Conservation (phyloP, 2,888 invertebrate genomes). For the Andrena trimmerana region DNA sequence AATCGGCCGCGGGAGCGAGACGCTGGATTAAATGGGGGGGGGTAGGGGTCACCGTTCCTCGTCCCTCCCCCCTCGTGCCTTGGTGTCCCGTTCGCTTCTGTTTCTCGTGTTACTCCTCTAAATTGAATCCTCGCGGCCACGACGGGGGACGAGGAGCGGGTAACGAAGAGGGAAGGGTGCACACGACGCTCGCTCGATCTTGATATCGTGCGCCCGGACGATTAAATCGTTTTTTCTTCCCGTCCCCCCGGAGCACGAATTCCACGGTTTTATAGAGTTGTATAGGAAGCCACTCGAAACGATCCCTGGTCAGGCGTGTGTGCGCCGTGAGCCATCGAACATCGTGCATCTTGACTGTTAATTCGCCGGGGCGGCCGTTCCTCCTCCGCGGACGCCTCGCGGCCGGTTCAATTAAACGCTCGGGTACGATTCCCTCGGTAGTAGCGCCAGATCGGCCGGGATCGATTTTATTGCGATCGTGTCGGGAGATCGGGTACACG, state of each 20-base stretch:
- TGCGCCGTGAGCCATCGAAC: background rate
- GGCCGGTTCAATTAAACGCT: conserved; percentile 51
- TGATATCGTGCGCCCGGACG: conserved; percentile 35
- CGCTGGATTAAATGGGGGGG: conserved; percentile 25
- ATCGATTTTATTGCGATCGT: conserved; percentile 54
- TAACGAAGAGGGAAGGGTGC: background rate
- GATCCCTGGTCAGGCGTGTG: background rate
- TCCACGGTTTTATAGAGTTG: conserved; percentile 27
- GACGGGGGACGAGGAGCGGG: background rate
- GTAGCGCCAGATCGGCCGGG: conserved; percentile 25
- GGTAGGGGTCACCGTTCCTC: conserved; percentile 2
- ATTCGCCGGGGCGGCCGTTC: background rate
- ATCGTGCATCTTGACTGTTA: conserved; percentile 16
- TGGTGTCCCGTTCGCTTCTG: background rate
- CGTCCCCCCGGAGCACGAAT: conserved; percentile 7
- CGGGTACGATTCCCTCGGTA: conserved; percentile 20
- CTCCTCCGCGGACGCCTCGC: background rate
- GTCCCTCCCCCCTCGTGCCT: background rate
- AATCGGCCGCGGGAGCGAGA: conserved; percentile 68
- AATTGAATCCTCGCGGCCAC: conserved; percentile 33
- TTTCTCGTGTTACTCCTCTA: conserved; percentile 39
- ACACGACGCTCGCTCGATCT: conserved; percentile 33
- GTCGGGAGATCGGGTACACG: conserved; percentile 32
- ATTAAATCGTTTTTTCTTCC: conserved; percentile 32
- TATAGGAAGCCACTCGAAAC: conserved; percentile 9